Evolutionary conservation across 2,113 vertebrate genomes (phyloP).

Genomic region (Tachycineta bicolor): DNA sequence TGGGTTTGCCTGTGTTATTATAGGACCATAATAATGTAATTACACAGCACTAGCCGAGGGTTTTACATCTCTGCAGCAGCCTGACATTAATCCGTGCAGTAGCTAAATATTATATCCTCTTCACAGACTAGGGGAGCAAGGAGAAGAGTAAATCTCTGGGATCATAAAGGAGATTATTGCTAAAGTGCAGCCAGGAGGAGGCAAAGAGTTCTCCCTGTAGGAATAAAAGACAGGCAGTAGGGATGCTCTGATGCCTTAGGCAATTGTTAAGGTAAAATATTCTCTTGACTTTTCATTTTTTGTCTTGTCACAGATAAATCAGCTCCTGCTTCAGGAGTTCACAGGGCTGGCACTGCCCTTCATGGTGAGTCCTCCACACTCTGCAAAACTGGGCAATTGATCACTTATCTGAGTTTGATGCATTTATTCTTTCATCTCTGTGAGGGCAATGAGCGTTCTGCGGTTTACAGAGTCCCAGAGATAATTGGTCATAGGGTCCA

Average conservation of each 20-base stretch:
- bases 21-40: constrained; percentile 55
- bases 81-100: constrained; percentile 11
- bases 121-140: background rate
- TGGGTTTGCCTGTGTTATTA: constrained; percentile 56
- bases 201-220: background rate
- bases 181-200: background rate
- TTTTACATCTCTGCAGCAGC: constrained; percentile 27
- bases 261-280: background rate
- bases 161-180: background rate
- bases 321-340: background rate
- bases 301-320: background rate
- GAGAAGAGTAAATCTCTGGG: background rate
- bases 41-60: background rate
- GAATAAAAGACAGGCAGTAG: background rate
- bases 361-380: background rate
- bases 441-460: background rate
- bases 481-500: fast-evolving
- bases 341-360: background rate
- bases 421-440: background rate
- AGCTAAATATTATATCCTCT: background rate
- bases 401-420: background rate
- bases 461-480: background rate
- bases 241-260: background rate
- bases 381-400: background rate
- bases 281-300: background rate